Evolutionary conservation across 1,140 invertebrate species (phyloP).

Genomic region (Bombus fervidus): DNA sequence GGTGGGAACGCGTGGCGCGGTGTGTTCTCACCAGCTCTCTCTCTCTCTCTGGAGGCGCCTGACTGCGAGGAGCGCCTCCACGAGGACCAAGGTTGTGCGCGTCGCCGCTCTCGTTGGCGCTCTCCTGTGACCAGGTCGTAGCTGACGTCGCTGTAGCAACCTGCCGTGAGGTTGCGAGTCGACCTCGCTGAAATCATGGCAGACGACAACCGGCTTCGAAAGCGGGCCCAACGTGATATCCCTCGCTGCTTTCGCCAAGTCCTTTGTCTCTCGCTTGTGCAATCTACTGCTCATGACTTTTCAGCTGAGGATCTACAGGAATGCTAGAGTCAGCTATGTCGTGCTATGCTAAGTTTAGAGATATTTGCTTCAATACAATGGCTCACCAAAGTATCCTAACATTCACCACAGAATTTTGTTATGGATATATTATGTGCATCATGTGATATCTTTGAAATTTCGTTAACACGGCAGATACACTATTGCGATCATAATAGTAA

Average conservation of each 20-base stretch:
- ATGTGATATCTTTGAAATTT: too few species aligned
- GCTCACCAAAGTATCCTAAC: too few species aligned
- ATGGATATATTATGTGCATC: too few species aligned
- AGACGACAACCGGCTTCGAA: conserved; percentile 52
- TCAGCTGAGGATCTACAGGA: too few species aligned
- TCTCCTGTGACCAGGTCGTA: conserved; percentile 54
- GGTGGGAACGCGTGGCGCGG: conserved; percentile 81
- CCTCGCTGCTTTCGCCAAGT: conserved; percentile 20
- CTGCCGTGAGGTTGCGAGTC: conserved; percentile 47
- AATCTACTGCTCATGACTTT: conserved; percentile 1
- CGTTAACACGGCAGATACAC: too few species aligned
- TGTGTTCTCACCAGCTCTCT: conserved; percentile 81
- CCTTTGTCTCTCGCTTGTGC: conserved; percentile 38
- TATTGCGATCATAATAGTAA: too few species aligned
- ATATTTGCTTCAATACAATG: too few species aligned
- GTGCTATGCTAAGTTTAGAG: too few species aligned
- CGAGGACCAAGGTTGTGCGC: conserved; percentile 60
- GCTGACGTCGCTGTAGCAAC: conserved; percentile 66
- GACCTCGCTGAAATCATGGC: conserved; percentile 46
- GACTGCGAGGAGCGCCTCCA: conserved; percentile 66
- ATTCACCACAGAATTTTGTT: too few species aligned
- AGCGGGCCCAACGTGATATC: conserved; percentile 41
- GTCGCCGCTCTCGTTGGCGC: conserved; percentile 41
- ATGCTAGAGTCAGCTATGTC: too few species aligned
- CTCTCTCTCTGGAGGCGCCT: conserved; percentile 55